Conservation (phyloP, 2,113 vertebrate species). For the Nesogale talazaci region DNA sequence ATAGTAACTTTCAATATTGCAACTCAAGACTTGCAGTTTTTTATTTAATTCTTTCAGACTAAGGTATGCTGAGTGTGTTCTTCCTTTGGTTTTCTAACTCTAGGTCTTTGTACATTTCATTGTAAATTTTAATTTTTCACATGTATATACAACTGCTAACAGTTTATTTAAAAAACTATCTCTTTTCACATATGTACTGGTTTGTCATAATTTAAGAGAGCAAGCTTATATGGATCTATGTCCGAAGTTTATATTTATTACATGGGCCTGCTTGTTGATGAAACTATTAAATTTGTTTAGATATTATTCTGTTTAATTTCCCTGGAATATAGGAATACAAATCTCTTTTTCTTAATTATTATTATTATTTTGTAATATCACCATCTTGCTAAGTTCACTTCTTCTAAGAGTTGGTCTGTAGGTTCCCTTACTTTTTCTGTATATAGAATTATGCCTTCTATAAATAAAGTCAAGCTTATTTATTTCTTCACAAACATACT, state of each 20-base stretch:
- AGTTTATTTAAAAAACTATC: background rate
- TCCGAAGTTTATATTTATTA: background rate
- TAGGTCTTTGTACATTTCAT: too few species aligned
- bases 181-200: background rate
- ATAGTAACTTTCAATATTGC: too few species aligned
- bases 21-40: too few species aligned
- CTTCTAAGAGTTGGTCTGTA: background rate
- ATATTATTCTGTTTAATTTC: constrained; percentile 58
- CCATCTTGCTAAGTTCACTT: background rate
- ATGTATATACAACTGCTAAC: background rate
- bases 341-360: background rate
- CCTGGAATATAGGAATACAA: constrained; percentile 10
- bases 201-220: constrained; percentile 45
- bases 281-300: constrained; percentile 21
- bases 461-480: background rate
- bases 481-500: constrained; percentile 11
- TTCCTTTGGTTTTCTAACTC: too few species aligned
- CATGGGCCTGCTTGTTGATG: background rate
- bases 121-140: background rate
- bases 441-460: background rate
- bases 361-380: background rate
- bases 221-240: background rate
- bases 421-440: background rate
- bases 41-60: too few species aligned
- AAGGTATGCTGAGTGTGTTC: too few species aligned